These are phyloP conservation scores for Diaperis boleti DNA, from an alignment of 2,888 invertebrate genomes.

Conservation along the genomic window DNA sequence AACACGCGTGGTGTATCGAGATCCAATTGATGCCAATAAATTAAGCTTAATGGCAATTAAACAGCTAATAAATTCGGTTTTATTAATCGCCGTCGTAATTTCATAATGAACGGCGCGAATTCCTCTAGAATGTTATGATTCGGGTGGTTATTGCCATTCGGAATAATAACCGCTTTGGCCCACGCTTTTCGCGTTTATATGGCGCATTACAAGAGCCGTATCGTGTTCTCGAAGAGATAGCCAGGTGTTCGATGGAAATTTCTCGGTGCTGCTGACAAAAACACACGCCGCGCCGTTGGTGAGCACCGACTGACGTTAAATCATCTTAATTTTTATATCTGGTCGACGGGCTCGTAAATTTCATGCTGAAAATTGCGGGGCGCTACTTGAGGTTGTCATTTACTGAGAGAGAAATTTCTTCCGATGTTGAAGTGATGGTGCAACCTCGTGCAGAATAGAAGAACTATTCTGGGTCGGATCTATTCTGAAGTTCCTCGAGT, in stretches of 20 bases:
- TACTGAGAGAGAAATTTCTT: too few relatives aligned
- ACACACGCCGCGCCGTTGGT: too few relatives aligned
- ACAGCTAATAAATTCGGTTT: slow-evolving; percentile 14
- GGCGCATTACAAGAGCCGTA: slow-evolving; percentile 23
- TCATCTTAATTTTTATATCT: too few relatives aligned
- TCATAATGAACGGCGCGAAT: slow-evolving; percentile 28
- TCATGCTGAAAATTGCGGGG: too few relatives aligned
- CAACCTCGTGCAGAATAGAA: too few relatives aligned
- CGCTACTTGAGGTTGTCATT: too few relatives aligned
- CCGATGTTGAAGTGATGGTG: too few relatives aligned
- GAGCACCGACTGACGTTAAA: too few relatives aligned
- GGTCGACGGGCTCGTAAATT: too few relatives aligned
- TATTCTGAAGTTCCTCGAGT: too few relatives aligned
- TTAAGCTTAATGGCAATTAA: slow-evolving; percentile 11
- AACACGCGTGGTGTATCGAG: not conserved
- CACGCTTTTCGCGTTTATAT: slow-evolving; percentile 33
- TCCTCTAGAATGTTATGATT: slow-evolving; percentile 13
- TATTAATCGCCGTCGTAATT: slow-evolving; percentile 15
- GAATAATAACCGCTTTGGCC: slow-evolving; percentile 22
- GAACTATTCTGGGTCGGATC: too few relatives aligned
- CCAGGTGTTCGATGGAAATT: slow-evolving; percentile 35
- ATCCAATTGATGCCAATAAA: slow-evolving; percentile 21
- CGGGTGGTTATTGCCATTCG: slow-evolving; percentile 8
- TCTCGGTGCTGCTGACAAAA: slow-evolving; percentile 27
- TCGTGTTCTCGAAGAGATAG: slow-evolving; percentile 27